A percentile compares a stretch with the other conserved stretches of the same genome.
Conservation (phyloP, 2,797 vertebrate genomes). For the Nyctibius grandis region DNA sequence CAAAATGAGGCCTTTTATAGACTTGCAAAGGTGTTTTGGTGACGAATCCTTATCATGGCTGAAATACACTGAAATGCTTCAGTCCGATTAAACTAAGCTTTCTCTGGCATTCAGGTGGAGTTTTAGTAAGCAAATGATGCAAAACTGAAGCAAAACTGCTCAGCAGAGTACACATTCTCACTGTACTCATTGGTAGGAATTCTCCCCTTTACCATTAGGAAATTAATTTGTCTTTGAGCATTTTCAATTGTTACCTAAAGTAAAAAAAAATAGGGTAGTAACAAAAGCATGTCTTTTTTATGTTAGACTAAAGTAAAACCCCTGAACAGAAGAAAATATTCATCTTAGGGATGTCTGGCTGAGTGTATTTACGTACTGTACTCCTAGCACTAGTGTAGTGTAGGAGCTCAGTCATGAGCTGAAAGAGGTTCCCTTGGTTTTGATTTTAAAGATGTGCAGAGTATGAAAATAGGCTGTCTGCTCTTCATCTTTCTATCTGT, state of each 20-base stretch:
- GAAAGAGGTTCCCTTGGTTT: neutral
- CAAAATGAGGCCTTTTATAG: neutral
- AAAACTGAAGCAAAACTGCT: neutral
- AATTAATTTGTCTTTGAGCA: neutral
- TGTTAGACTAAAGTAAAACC: neutral
- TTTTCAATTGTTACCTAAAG: neutral
- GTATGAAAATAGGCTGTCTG: no score
- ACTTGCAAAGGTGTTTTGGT: neutral
- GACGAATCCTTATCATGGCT: neutral
- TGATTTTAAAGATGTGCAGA: neutral
- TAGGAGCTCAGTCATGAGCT: neutral
- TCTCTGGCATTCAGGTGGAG: no score
- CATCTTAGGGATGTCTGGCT: no score
- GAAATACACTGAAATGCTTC: neutral
- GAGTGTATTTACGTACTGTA: accelerated
- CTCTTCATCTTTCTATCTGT: no score
- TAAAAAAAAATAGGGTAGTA: neutral
- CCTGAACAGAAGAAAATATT: neutral
- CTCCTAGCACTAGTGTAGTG: no score
- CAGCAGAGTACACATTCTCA: neutral
- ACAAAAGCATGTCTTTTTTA: neutral
- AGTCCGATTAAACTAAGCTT: neutral
- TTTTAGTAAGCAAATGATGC: neutral
- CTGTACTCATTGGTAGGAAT: neutral
- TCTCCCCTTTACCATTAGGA: neutral